A percentile compares a stretch with the other conserved stretches of the same genome.
Conservation (phyloP, 2,113 vertebrate genomes). For the Strix uralensis region DNA sequence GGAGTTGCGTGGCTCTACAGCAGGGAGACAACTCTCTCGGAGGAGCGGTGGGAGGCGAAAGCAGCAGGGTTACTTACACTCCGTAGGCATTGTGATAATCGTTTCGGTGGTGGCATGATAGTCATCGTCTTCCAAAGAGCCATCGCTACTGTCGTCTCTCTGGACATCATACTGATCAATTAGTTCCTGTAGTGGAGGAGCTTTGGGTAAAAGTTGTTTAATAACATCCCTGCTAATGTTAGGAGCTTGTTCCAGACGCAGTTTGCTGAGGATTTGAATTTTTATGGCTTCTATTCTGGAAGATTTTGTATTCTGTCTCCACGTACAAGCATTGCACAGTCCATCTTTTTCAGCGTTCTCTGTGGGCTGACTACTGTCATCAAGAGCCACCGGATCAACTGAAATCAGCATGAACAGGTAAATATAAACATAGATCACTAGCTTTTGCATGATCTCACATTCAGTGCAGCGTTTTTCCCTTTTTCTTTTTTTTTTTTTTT, state of each 20-base stretch:
- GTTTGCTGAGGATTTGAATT: constrained; percentile 97
- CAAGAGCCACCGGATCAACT: constrained; percentile 82
- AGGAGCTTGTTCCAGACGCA: constrained; percentile 94
- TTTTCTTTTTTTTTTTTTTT: not conserved
- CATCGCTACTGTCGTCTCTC: constrained; percentile 90
- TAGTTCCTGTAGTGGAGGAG: constrained; percentile 93
- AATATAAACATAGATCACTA: constrained; percentile 73
- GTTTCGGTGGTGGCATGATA: constrained; percentile 94
- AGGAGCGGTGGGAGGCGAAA: constrained; percentile 46
- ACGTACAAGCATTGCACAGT: constrained; percentile 89
- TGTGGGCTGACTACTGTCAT: constrained; percentile 79
- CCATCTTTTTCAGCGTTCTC: constrained; percentile 82
- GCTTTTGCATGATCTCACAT: constrained; percentile 84
- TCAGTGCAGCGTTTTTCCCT: constrained; percentile 51
- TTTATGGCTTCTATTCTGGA: constrained; percentile 96
- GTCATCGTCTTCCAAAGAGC: constrained; percentile 90
- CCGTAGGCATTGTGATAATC: constrained; percentile 92
- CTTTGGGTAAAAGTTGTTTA: constrained; percentile 92
- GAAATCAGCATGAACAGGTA: constrained; percentile 85
- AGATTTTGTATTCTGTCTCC: constrained; percentile 93
- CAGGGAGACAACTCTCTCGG: constrained; percentile 56
- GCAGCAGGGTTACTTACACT: constrained; percentile 84
- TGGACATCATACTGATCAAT: constrained; percentile 98
- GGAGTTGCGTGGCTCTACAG: constrained; percentile 71
- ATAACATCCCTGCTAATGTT: constrained; percentile 96